A percentile compares a stretch with the other conserved stretches of the same genome.
Evolutionary conservation across 30 jellyfish, hydroid and myxozoan species (phyloP).

Genomic region (Nemopilema nomurai): DNA sequence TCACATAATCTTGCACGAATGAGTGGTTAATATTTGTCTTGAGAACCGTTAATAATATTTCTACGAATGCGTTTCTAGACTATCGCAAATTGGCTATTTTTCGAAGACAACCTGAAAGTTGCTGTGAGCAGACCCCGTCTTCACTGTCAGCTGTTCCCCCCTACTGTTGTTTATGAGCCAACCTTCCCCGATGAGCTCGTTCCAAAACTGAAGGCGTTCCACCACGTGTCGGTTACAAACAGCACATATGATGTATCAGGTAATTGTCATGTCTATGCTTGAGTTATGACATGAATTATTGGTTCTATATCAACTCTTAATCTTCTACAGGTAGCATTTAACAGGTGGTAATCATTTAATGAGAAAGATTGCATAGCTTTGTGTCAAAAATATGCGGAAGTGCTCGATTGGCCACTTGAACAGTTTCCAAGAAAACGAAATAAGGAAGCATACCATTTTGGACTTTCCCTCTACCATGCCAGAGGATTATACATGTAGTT

Average conservation of each 20-base stretch:
- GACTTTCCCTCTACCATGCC: too few species aligned
- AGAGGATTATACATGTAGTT: too few species aligned
- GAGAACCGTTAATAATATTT: neutral
- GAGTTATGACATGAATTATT: neutral
- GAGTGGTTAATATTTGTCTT: too few species aligned
- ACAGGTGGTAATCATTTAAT: too few species aligned
- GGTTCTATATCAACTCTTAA: too few species aligned
- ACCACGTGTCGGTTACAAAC: constrained; percentile 89
- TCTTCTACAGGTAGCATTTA: too few species aligned
- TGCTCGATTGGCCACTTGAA: too few species aligned
- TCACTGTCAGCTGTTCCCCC: constrained; percentile 99
- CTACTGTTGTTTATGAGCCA: constrained; percentile 96
- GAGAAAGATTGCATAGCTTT: too few species aligned
- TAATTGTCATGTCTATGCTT: neutral
- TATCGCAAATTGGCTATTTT: constrained; percentile 93
- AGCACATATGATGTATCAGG: constrained; percentile 98
- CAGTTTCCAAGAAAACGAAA: too few species aligned
- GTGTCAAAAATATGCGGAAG: too few species aligned
- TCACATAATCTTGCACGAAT: too few species aligned
- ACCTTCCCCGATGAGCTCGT: constrained; percentile 92
- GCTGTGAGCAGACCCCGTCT: constrained; percentile 97
- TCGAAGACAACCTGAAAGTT: constrained; percentile 87
- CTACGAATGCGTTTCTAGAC: constrained; percentile 53
- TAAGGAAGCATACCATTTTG: too few species aligned
- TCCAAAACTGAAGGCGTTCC: constrained; percentile 69